Base-by-base conservation (phyloP, 2,888 invertebrate species). In the Rosalia funebris region DNA sequence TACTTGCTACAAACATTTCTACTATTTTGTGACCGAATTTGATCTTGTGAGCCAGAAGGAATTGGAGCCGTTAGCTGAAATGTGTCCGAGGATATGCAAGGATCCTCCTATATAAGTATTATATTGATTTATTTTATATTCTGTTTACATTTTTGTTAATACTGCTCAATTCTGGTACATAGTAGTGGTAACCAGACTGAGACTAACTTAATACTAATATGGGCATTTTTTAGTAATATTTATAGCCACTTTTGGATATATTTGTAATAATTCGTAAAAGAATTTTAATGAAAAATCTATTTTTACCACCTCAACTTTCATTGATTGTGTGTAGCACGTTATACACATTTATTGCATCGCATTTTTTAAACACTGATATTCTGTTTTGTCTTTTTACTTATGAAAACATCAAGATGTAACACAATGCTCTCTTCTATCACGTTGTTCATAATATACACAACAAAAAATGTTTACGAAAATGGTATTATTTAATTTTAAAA, bases 1-100 rank as follows among this genome's bases (percentile, higher is more conserved):
- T 80, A 94, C 95, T 0, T 95, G 95, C 78, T 96, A 95, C 84
- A 96, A 96, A 78, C 95, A 96, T 80, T 96, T 95, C 80, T 95
- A 93, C 79, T 96, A 93, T 78, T 96, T 96, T 81, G 91, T 95
- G 14, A 89, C 88, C 44, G 94, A 96, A 80, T 93, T 94, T 77
- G 90, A 91, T 74, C 83, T 96, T 71, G 89, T 96, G 42, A 90
- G 90, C 69, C 81, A 86, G 25, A 93, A 93, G 78, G 95, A 96
- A 80, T 81, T 96, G 68, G 95, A 95, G 78, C 95, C 95, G 0
- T 81, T 95, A 66, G 84, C 85, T 12, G 91, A 91, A 80, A 91
- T 92, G 91, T 90, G 91, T 5, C 80, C 85, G 2, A 87, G 84
- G 75, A 88, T 92, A 63, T 92, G 91, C 75, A 88, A 87, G 76